Conservation (phyloP, 1,140 invertebrate genomes). For the Polypedilum pembai region DNA sequence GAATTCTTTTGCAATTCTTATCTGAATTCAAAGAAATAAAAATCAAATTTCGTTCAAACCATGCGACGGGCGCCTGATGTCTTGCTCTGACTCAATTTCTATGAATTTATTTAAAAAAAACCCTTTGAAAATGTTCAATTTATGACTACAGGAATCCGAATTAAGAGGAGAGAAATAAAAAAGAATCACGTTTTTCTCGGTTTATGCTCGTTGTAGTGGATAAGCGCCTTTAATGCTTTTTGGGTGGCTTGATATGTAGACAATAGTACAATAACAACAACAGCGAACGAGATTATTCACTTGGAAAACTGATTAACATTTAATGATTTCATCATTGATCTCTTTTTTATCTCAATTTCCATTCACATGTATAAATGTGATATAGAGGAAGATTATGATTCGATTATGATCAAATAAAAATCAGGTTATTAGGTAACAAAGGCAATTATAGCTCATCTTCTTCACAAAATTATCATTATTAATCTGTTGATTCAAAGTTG, state of each 20-base stretch:
- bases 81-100: not conserved
- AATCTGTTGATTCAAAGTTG: slow-evolving; percentile 14
- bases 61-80: not conserved
- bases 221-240: not conserved
- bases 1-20: too few species aligned
- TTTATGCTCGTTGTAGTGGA: not conserved
- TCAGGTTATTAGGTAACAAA: slow-evolving; percentile 28
- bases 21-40: too few species aligned
- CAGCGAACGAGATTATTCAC: not conserved
- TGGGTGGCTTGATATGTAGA: not conserved
- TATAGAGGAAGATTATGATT: slow-evolving; percentile 1
- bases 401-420: slow-evolving; percentile 22
- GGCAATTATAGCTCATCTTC: slow-evolving; percentile 18
- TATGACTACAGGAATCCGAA: slow-evolving; percentile 25
- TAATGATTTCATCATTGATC: slow-evolving; percentile 13
- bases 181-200: slow-evolving; percentile 3
- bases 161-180: not conserved
- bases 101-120: not conserved
- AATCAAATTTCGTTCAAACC: not conserved
- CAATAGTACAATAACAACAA: not conserved
- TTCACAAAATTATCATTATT: slow-evolving; percentile 13
- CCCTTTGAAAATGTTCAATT: slow-evolving; percentile 6
- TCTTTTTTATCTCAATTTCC: not conserved
- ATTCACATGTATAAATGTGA: slow-evolving; percentile 11
- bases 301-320: not conserved